Base-by-base conservation (phyloP, 1,140 invertebrate genomes). In the Drosophila pachea region DNA sequence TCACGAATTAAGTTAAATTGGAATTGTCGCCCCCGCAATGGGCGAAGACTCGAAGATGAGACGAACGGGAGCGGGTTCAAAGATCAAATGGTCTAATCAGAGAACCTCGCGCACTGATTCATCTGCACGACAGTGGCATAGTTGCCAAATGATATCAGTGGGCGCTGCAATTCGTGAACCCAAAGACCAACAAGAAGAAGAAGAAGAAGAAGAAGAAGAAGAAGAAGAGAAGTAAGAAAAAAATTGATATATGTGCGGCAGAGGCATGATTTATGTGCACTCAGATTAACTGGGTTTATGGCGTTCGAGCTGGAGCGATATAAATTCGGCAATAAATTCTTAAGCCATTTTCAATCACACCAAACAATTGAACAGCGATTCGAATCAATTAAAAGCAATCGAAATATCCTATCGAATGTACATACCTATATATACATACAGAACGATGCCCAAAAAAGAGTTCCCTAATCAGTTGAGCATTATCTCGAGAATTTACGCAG, bases 341-440 rank as follows among this genome's bases (percentile, higher is more conserved):
- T 77, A 73, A 86, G 74, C 73, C 74, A 63, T 86, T 86, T 84
- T 84, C 83, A 84, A 84, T 84, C 81, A 84, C 81, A 84, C 81
- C 81, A 76, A 86, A 86, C 81, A 74, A 84, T 83, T 83, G 79
- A 83, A 86, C 78, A 76, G 54, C 77, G 77, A 81, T 82, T 82
- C 73, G 64, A 77, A 82, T 82, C 78, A 84, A 84, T 84, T 84
- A 84, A 84, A 79, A 74, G 76, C 81, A 86, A 86, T 84, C 76
- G 70, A 74, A 74, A 86, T 84, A 86, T 86, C 76, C 54, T 79
- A 84, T 74, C 68, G 66, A 79, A 78, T 73, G 61, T 76, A 83
- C 84, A 73, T 68, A 52, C 53, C 84, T 84, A 83, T 73, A 69
- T 76, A 83, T 83, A 75, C 68, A 56, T 53, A 83, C 79, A 79